Conservation (phyloP, 2,113 vertebrate genomes). For the Rhabdomys dilectus region DNA sequence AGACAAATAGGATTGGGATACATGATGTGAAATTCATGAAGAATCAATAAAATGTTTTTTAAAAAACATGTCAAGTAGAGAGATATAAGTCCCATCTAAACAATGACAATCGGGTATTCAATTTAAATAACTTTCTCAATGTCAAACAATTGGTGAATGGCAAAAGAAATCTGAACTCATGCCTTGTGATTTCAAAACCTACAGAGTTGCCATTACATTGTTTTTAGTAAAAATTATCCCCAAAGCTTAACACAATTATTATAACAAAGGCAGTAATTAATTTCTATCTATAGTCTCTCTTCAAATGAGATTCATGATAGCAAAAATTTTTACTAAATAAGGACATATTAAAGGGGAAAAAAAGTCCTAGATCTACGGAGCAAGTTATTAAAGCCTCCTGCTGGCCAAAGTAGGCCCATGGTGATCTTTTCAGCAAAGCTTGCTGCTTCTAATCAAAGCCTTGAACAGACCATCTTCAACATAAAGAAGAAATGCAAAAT, state of each 20-base stretch:
- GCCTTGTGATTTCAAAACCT: constrained; percentile 57
- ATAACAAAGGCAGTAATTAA: constrained; percentile 63
- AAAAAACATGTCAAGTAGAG: constrained; percentile 4
- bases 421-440: constrained; percentile 55
- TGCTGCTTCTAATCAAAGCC: constrained; percentile 74
- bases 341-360: constrained; percentile 59
- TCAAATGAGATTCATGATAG: constrained; percentile 64
- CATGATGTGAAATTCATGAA: neutral
- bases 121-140: constrained; percentile 66
- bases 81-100: constrained; percentile 48
- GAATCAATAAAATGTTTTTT: neutral
- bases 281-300: constrained; percentile 42
- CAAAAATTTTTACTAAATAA: constrained; percentile 65
- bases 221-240: constrained; percentile 69
- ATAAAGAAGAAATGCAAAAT: constrained; percentile 70
- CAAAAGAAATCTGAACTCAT: constrained; percentile 50
- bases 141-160: constrained; percentile 60
- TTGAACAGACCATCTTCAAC: constrained; percentile 59
- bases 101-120: constrained; percentile 59
- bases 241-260: constrained; percentile 62
- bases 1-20: neutral
- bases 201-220: constrained; percentile 44
- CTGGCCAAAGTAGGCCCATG: constrained; percentile 65
- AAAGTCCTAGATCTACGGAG: constrained; percentile 62
- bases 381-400: constrained; percentile 69